Evolutionary conservation across 2,797 vertebrate genomes (phyloP).

Genomic region (Intellagama lesueurii): DNA sequence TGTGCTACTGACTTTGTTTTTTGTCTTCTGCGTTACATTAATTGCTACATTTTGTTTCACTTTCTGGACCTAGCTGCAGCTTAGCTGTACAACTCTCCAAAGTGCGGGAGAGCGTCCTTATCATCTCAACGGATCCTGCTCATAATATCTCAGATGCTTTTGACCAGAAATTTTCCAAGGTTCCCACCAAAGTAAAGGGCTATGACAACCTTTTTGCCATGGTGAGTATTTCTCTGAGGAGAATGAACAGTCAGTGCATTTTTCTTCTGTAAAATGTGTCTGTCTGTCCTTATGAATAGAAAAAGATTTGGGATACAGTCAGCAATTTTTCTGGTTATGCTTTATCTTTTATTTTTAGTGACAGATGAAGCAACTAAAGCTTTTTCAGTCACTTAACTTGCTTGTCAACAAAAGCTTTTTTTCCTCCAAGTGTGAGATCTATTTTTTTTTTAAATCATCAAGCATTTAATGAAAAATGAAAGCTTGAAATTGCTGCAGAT

Average conservation of each 20-base stretch:
- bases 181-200: slow-evolving; percentile 95
- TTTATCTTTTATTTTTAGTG: background rate
- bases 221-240: slow-evolving; percentile 78
- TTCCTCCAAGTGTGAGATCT: background rate
- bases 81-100: slow-evolving; percentile 93
- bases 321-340: background rate
- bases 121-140: slow-evolving; percentile 97
- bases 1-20: background rate
- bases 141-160: slow-evolving; percentile 98
- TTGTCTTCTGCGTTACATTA: background rate
- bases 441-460: too few species aligned
- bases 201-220: slow-evolving; percentile 98
- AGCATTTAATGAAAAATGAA: too few species aligned
- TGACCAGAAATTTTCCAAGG: slow-evolving; percentile 98
- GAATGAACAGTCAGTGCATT: background rate
- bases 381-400: background rate
- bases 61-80: slow-evolving; percentile 84
- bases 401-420: background rate
- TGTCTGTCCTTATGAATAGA: background rate
- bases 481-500: too few species aligned
- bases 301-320: background rate
- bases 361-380: background rate
- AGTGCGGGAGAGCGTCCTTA: slow-evolving; percentile 94
- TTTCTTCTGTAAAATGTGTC: background rate
- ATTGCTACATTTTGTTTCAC: slow-evolving; percentile 3